A percentile compares a stretch with the other conserved stretches of the same genome.
These are phyloP conservation scores for Drosophila orosa DNA, from an alignment of 1,140 invertebrate species.

Conservation along the genomic window DNA sequence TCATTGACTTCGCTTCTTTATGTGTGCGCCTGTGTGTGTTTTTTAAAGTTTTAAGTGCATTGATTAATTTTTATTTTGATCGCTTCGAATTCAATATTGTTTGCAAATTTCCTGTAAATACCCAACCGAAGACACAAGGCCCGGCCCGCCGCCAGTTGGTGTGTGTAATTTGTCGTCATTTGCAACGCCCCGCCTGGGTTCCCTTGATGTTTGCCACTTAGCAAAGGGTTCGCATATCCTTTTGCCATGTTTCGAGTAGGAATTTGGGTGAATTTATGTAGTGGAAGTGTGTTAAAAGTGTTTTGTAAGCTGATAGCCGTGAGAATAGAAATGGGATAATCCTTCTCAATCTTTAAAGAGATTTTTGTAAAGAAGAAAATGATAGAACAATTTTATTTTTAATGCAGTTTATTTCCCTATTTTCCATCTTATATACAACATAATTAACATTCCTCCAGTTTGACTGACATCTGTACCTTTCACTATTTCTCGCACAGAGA, in stretches of 20 bases:
- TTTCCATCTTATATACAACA: not conserved
- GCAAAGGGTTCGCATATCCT: slow-evolving; percentile 33
- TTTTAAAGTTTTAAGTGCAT: slow-evolving; percentile 71
- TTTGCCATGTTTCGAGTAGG: not conserved
- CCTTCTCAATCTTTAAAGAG: too few relatives aligned
- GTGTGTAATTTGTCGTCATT: slow-evolving; percentile 77
- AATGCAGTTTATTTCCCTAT: not conserved
- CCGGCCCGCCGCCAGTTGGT: slow-evolving; percentile 58
- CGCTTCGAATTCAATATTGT: slow-evolving; percentile 79
- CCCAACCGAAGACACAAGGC: slow-evolving; percentile 17
- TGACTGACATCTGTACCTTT: not conserved
- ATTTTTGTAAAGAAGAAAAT: not conserved
- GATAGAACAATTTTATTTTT: not conserved
- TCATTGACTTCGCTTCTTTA: slow-evolving; percentile 53
- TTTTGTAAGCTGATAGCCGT: slow-evolving; percentile 41
- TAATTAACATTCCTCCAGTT: slow-evolving; percentile 3
- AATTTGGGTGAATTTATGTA: slow-evolving; percentile 57
- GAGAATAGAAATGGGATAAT: slow-evolving; percentile 40
- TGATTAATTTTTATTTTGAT: slow-evolving; percentile 83
- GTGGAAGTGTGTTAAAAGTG: slow-evolving; percentile 61
- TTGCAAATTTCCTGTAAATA: slow-evolving; percentile 79
- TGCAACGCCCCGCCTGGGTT: slow-evolving; percentile 56
- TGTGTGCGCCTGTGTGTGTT: slow-evolving; percentile 39
- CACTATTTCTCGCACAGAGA: not conserved
- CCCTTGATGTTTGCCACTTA: slow-evolving; percentile 48